Conservation (phyloP, 2,888 invertebrate genomes). For the Synanthedon formicaeformis region DNA sequence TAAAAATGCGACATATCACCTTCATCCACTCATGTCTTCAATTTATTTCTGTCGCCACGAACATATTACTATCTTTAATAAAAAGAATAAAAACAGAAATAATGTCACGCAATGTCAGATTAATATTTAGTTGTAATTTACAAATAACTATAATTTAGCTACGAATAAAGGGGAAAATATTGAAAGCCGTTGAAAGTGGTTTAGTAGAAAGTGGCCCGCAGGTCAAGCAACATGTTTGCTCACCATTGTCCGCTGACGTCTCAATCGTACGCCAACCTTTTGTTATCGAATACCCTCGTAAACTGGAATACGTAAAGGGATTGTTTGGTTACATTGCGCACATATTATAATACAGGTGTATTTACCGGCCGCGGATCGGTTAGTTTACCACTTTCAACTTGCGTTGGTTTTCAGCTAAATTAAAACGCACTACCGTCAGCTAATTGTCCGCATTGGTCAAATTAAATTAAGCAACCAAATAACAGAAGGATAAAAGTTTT, state of each 20-base stretch:
- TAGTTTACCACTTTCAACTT: background rate
- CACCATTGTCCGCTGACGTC: slow-evolving; percentile 12
- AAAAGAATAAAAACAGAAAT: no score
- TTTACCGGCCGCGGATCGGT: background rate
- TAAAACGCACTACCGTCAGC: background rate
- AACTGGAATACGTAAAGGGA: slow-evolving; percentile 17
- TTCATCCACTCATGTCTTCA: no score
- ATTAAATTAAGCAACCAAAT: background rate
- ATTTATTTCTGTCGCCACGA: no score
- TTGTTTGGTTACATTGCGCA: slow-evolving; percentile 8
- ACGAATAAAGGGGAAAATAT: no score
- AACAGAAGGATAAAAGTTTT: no score
- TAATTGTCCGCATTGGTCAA: background rate
- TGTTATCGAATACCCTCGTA: slow-evolving; percentile 18
- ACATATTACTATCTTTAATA: no score
- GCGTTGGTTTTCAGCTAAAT: background rate
- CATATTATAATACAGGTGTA: background rate
- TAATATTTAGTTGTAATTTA: no score
- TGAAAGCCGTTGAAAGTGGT: no score
- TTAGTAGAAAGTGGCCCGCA: background rate
- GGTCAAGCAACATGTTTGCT: slow-evolving; percentile 2
- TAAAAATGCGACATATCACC: no score
- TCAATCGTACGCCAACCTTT: slow-evolving; percentile 17
- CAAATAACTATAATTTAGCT: no score
- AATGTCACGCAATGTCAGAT: no score